Conservation (phyloP, 2,113 vertebrate genomes). For the Phylloscopus whistleri region DNA sequence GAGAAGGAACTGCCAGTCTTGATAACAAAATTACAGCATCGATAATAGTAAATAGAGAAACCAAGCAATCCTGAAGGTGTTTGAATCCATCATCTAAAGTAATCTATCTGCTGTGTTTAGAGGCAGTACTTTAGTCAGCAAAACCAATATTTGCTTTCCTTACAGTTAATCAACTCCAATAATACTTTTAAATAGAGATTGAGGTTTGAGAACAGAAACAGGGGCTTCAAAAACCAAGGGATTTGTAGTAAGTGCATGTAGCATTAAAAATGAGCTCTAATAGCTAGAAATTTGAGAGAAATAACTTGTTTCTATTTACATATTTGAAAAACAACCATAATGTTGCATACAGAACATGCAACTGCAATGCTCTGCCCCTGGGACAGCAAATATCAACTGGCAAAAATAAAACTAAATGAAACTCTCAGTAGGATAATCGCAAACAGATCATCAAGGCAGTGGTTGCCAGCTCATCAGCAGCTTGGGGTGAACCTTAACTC, state of each 20-base stretch:
- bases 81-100: background rate
- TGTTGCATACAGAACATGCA: background rate
- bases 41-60: background rate
- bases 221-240: background rate
- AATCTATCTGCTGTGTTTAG: background rate
- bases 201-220: background rate
- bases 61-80: background rate
- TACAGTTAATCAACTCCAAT: background rate
- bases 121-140: background rate
- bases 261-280: background rate
- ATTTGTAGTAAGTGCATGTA: background rate
- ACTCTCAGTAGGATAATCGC: background rate
- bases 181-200: background rate
- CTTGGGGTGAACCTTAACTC: background rate
- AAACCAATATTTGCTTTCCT: background rate
- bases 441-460: constrained; percentile 9
- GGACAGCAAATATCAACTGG: background rate
- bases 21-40: background rate
- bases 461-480: background rate
- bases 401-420: background rate
- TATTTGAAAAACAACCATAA: background rate
- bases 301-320: background rate
- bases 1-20: background rate
- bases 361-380: background rate
- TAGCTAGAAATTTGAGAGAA: background rate